Evolutionary conservation across 2,888 invertebrate species (phyloP).

Genomic region (Noctua janthe): DNA sequence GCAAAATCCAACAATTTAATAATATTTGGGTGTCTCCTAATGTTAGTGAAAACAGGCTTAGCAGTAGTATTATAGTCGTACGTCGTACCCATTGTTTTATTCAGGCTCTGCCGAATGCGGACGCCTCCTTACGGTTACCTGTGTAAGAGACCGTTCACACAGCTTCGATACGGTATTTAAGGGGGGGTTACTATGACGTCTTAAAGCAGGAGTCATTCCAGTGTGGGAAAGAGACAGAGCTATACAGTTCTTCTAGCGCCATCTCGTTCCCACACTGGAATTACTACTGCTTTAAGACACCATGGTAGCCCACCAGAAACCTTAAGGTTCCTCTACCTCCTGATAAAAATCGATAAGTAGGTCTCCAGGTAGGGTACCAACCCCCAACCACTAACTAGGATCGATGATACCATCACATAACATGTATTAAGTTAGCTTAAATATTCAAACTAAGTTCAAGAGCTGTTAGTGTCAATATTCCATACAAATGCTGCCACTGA

Average conservation of each 20-base stretch:
- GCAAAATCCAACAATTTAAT: not conserved
- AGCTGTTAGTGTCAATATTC: too few relatives aligned
- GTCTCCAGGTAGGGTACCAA: not conserved
- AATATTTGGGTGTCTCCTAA: not conserved
- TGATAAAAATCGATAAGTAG: not conserved
- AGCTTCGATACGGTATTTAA: not conserved
- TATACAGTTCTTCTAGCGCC: too few relatives aligned
- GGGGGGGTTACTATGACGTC: too few relatives aligned
- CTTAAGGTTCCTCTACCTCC: not conserved
- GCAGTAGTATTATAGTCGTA: constrained; percentile 3
- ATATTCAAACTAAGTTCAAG: not conserved
- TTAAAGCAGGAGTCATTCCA: too few relatives aligned
- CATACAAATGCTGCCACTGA: not conserved
- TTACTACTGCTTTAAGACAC: too few relatives aligned
- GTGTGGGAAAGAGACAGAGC: too few relatives aligned
- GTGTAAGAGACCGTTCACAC: constrained; percentile 4
- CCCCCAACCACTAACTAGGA: not conserved
- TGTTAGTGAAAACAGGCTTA: not conserved
- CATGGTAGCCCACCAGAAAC: too few relatives aligned
- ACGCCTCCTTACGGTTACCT: not conserved
- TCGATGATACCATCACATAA: not conserved
- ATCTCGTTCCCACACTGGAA: too few relatives aligned
- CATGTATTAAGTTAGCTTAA: too few relatives aligned
- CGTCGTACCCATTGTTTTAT: constrained; percentile 41
- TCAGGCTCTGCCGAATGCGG: constrained; percentile 17